Evolutionary conservation across 92 coral and sea anemone genomes (phyloP).

Genomic region (Umimayanthus chanpuru): DNA sequence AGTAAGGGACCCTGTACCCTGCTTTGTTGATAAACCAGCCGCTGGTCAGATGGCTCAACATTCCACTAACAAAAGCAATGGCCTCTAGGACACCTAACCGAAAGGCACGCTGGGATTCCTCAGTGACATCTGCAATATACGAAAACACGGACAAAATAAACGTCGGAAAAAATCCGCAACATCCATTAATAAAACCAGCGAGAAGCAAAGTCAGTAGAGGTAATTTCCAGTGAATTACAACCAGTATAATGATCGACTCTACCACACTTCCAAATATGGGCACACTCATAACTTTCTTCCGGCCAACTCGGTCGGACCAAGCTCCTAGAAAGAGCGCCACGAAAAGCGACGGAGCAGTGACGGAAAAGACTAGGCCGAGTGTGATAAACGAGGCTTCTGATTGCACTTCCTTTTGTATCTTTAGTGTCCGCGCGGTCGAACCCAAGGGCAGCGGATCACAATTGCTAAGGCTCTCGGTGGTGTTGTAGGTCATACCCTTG

Average conservation of each 20-base stretch:
- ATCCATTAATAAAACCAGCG: slow-evolving; percentile 87
- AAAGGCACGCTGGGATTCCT: slow-evolving; percentile 94
- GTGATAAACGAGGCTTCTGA: slow-evolving; percentile 91
- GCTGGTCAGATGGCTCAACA: slow-evolving; percentile 93
- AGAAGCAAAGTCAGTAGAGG: slow-evolving; percentile 79
- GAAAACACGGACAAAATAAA: slow-evolving; percentile 91
- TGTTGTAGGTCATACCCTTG: slow-evolving; percentile 84
- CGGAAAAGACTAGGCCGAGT: slow-evolving; percentile 83
- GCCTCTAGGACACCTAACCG: slow-evolving; percentile 95
- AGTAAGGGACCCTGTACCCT: slow-evolving; percentile 88
- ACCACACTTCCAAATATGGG: slow-evolving; percentile 96
- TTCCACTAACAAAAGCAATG: slow-evolving; percentile 90
- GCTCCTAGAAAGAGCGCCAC: slow-evolving; percentile 95
- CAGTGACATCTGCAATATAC: slow-evolving; percentile 93
- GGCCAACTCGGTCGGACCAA: slow-evolving; percentile 98
- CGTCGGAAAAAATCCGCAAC: slow-evolving; percentile 95
- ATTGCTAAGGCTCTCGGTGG: slow-evolving; percentile 78
- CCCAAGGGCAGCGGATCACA: slow-evolving; percentile 70
- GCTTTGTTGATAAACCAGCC: slow-evolving; percentile 88
- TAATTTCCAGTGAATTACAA: slow-evolving; percentile 74
- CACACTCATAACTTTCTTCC: slow-evolving; percentile 87
- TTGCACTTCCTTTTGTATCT: slow-evolving; percentile 82
- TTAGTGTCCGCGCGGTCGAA: slow-evolving; percentile 52
- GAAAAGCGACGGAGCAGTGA: slow-evolving; percentile 91
- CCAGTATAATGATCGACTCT: slow-evolving; percentile 79